Base-by-base conservation (phyloP, 2,888 invertebrate genomes). In the Acleris literana region DNA sequence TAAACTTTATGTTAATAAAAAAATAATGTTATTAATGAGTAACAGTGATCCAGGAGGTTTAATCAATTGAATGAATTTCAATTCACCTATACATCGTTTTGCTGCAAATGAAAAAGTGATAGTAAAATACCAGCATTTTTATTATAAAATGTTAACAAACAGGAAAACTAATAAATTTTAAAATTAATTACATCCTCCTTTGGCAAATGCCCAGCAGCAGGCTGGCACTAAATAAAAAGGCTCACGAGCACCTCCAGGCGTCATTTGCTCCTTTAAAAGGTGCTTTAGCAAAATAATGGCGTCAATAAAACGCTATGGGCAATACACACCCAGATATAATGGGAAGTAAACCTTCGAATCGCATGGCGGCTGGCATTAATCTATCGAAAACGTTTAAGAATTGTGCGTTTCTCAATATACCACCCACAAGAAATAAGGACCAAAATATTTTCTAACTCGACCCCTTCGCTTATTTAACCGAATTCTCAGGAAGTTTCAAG, bases 311-410 rank as follows among this genome's bases (percentile, higher is more conserved):
- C 55, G 55, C 49, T n/a, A 60, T 51, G 55, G 65, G 65, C 60
- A 60, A 56, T 60, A 65, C 60, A 65, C 60, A 56, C 51, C 55
- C 60, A 51, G 55, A 51, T 60, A 51, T 61, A 55, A 65, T 65
- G 55, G 55, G 55, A 56, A 51, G 56, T 65, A 61, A 60, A 60
- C 44, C 60, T 65, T n/a, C 55, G 46, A 46, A 44, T 20, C 51
- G 49, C 20, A 46, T 53, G 54, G 59, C 46, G 49, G 29, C 20
- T 44, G 48, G 25, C 20, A 33, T 46, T 48, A 16, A 52, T 49
- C 44, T 33, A 53, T 33, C 49, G n/a, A 43, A 44, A 55, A 22
- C 44, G 43, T 57, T 9, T 25, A n/a, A 13, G 39, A 13, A 13
- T 39, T 39, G 39, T 39, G 39, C 4, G 39, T 39, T 39, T 13